Evolutionary conservation across 2,797 vertebrate species (phyloP).

Genomic region (Hozukius guyotensis): DNA sequence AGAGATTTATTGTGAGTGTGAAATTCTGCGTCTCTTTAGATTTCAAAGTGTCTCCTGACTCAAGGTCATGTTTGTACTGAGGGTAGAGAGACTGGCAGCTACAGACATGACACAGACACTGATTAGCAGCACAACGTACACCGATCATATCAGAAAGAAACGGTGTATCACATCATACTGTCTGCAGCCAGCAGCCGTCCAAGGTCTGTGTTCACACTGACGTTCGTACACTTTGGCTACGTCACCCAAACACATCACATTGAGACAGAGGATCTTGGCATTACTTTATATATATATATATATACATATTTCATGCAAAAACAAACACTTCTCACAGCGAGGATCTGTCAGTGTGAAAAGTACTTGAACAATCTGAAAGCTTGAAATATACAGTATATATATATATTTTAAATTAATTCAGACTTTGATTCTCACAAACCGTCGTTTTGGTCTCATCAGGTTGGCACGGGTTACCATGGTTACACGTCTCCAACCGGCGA

Average conservation of each 20-base stretch:
- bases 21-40: neutral
- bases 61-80: neutral
- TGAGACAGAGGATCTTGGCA: neutral
- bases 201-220: neutral
- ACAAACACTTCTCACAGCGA: neutral
- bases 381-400: too few species aligned
- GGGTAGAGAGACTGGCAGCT: too few species aligned
- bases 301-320: neutral
- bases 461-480: too few species aligned
- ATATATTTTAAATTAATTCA: too few species aligned
- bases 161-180: neutral
- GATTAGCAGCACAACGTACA: neutral
- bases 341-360: neutral
- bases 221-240: neutral
- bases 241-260: neutral
- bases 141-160: neutral
- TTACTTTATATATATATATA: neutral
- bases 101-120: too few species aligned
- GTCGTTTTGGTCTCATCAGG: too few species aligned
- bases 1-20: neutral
- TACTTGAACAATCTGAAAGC: too few species aligned
- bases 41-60: too few species aligned
- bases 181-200: neutral
- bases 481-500: too few species aligned
- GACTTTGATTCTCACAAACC: too few species aligned